Evolutionary conservation across 1,140 invertebrate species (phyloP).

Genomic region (Reticulitermes speratus): DNA sequence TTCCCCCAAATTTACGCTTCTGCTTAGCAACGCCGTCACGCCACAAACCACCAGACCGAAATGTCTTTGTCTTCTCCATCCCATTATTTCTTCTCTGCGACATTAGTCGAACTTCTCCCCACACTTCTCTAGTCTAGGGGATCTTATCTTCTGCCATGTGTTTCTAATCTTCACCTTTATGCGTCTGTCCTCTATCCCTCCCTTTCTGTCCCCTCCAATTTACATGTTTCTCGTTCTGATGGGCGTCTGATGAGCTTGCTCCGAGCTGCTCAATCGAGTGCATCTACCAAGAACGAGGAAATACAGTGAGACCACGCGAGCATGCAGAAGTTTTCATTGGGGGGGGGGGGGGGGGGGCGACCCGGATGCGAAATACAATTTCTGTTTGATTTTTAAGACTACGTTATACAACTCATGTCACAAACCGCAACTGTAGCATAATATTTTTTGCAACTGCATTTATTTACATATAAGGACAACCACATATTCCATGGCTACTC

Average conservation of each 20-base stretch:
- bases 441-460: no score
- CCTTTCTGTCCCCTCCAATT: background rate
- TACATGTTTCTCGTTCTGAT: background rate
- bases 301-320: no score
- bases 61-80: background rate
- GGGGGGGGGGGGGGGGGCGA: no score
- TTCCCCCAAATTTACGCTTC: background rate
- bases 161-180: constrained; percentile 14
- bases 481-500: no score
- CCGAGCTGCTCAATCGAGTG: background rate
- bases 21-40: background rate
- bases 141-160: constrained; percentile 11
- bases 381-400: no score
- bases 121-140: background rate
- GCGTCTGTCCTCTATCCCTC: background rate
- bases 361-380: no score
- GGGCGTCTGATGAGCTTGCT: background rate
- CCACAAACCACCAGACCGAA: background rate
- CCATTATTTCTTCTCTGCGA: background rate
- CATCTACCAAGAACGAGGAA: background rate
- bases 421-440: no score
- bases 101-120: background rate
- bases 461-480: no score
- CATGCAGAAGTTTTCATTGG: no score
- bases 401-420: no score